phyloP scores from a whole-genome alignment of 2,888 invertebrate species.

The Spodoptera picta region DNA sequence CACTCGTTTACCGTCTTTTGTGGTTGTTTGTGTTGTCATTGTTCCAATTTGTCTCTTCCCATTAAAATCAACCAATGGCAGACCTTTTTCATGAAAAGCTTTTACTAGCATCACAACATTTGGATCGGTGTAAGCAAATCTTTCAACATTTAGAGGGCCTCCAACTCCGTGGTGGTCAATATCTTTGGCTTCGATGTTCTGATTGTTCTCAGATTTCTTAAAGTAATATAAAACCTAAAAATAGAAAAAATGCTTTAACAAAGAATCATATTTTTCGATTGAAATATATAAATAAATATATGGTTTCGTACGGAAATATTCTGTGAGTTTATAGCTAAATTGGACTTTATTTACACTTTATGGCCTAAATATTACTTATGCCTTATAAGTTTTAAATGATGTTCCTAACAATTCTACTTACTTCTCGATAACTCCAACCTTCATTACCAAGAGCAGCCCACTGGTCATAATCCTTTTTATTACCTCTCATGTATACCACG shows the following conservation, averaged over 20 bases:
- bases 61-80: slow-evolving; percentile 88
- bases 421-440: slow-evolving; percentile 89
- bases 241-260: background rate
- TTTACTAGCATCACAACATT: slow-evolving; percentile 86
- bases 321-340: too few species aligned
- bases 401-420: slow-evolving; percentile 52
- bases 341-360: too few species aligned
- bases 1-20: slow-evolving; percentile 87
- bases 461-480: slow-evolving; percentile 90
- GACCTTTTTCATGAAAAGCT: slow-evolving; percentile 89
- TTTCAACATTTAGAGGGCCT: slow-evolving; percentile 90
- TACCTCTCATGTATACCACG: slow-evolving; percentile 90
- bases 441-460: slow-evolving; percentile 90
- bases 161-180: slow-evolving; percentile 86
- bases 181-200: slow-evolving; percentile 82
- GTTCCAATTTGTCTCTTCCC: slow-evolving; percentile 88
- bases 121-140: slow-evolving; percentile 88
- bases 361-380: too few species aligned
- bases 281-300: too few species aligned
- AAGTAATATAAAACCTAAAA: slow-evolving; percentile 90
- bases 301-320: too few species aligned
- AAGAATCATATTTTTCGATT: background rate
- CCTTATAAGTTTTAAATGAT: background rate
- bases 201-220: slow-evolving; percentile 90
- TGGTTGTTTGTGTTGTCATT: slow-evolving; percentile 89